Evolutionary conservation across 2,797 vertebrate species (phyloP), one percentile per base, ranked within the genome.

Genomic region (Diglossa cyanea): DNA sequence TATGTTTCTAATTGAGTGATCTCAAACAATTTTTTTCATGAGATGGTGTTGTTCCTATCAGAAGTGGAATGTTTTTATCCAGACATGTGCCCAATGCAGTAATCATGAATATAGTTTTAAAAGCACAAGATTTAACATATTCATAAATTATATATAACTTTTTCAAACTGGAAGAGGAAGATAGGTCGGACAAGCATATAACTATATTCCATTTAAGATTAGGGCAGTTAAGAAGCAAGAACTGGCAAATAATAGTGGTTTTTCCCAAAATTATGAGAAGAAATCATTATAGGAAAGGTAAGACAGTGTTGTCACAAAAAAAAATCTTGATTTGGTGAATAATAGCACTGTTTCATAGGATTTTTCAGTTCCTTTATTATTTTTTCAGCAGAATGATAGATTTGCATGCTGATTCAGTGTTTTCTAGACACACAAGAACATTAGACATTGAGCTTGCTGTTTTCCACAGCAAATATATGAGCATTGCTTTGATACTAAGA

Each of bases 71-170:
- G 21, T 85, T 93, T 93, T 31, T 44, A 57, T 63, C 18, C n/a
- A 80, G 85, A 71, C 24, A 37, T 11, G 26, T 31, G 24, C 57
- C 24, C 23, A 45, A 68, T 12, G 26, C 21, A 90, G 51, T 30
- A 68, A 51, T 9, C 19, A 30, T 18, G 5, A 79, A 55, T 26
- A 75, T 5, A 53, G 6, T 39, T 94, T 82, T 55, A 81, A 85
- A 88, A 44, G 0, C 28, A 72, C 21, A 35, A 79, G 31, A 76
- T 66, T 81, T 58, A 82, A 7, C 37, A 67, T 76, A 63, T 66
- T 85, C 31, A 91, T 63, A 73, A 93, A n/a, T 50, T 96, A 89
- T 62, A 87, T 67, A 87, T 35, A 93, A n/a, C 5, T 13, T 81
- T 84, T 93, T 73, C 16, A 85, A 17, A 79, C 15, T 28, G 1